Conservation (phyloP, 2,113 vertebrate genomes). For the Narcine bancroftii region DNA sequence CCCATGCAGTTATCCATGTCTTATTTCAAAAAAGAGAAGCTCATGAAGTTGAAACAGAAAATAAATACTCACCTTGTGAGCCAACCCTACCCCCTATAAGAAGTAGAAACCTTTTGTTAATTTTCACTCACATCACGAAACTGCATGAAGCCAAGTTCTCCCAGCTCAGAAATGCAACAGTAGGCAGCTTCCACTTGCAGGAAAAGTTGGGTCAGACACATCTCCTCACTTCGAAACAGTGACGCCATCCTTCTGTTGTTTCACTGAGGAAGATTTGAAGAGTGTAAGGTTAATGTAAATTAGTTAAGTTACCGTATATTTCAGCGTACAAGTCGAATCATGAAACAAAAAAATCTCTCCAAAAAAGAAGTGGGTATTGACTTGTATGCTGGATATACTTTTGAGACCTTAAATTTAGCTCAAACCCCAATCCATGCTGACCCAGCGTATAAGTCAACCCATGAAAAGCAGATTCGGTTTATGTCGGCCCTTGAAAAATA, state of each 20-base stretch:
- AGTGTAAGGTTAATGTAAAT: neutral
- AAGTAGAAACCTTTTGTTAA: neutral
- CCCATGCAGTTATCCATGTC: too few species aligned
- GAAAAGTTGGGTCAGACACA: slow-evolving; percentile 64
- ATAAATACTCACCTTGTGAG: neutral
- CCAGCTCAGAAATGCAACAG: slow-evolving; percentile 65
- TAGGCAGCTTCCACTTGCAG: slow-evolving; percentile 70
- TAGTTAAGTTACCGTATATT: neutral
- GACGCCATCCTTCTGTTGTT: slow-evolving; percentile 49
- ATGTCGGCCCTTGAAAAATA: too few species aligned
- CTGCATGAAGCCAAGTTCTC: slow-evolving; percentile 67
- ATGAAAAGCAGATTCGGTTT: too few species aligned
- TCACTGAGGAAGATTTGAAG: slow-evolving; percentile 8
- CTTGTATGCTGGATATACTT: too few species aligned
- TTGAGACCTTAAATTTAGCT: too few species aligned
- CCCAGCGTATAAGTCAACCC: too few species aligned
- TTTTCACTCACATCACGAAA: slow-evolving; percentile 65
- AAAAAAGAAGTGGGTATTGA: too few species aligned
- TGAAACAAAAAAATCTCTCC: too few species aligned
- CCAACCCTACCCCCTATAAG: neutral
- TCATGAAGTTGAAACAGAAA: neutral
- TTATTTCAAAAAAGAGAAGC: too few species aligned
- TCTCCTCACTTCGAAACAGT: slow-evolving; percentile 65
- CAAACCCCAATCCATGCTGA: too few species aligned
- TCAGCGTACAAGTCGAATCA: too few species aligned